Percentiles rank a stretch among this genome's conserved stretches.
Evolutionary conservation across 2,113 vertebrate species (phyloP).

Genomic region (Meleagris gallopavo): DNA sequence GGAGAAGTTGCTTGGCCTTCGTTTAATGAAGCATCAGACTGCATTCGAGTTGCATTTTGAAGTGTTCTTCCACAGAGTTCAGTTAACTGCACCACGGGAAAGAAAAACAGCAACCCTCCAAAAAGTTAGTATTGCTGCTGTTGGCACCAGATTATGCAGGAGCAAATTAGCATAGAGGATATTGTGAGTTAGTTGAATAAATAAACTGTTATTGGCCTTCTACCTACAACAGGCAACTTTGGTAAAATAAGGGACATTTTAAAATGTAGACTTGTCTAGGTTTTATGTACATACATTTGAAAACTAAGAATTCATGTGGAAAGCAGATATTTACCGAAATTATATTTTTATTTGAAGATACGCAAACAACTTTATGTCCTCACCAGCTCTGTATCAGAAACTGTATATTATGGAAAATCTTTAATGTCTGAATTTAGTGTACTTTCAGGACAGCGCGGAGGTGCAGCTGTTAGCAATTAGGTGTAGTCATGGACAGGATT

Average conservation of each 20-base stretch:
- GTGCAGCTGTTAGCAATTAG: accelerated
- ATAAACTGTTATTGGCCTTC: neutral
- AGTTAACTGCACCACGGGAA: neutral
- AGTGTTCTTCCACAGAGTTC: neutral
- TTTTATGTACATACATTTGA: neutral
- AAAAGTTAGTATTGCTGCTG: neutral
- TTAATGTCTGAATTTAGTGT: neutral
- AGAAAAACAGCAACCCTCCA: neutral
- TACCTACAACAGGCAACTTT: neutral
- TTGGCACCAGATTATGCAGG: neutral
- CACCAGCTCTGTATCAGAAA: neutral
- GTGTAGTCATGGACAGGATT: neutral
- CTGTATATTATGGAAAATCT: neutral
- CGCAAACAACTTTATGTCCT: neutral
- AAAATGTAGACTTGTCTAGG: neutral
- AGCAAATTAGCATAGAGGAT: accelerated
- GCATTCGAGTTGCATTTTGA: neutral
- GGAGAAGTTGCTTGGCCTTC: accelerated
- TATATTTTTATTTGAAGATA: neutral
- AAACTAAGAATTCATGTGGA: neutral
- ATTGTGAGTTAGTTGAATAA: neutral
- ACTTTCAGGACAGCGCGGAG: neutral
- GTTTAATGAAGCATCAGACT: accelerated
- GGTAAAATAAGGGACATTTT: neutral
- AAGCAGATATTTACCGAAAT: neutral